Conservation (phyloP, 2,888 invertebrate genomes). For the Alcis repandata region DNA sequence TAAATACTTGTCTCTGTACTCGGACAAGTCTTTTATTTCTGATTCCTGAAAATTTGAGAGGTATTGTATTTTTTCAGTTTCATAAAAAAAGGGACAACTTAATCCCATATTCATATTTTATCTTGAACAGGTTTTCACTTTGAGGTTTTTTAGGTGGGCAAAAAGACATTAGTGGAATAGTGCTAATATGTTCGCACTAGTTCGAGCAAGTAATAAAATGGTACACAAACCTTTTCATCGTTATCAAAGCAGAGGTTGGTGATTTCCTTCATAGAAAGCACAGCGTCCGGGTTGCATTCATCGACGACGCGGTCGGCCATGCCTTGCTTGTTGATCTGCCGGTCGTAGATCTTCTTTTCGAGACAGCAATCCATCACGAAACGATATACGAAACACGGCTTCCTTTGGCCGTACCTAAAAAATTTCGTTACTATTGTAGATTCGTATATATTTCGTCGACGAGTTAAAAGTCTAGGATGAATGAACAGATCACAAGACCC, state of each 20-base stretch:
- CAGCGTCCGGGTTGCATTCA: slow-evolving; percentile 98
- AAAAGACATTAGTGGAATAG: not conserved
- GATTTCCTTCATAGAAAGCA: slow-evolving; percentile 95
- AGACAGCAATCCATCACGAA: slow-evolving; percentile 98
- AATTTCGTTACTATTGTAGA: slow-evolving; percentile 16
- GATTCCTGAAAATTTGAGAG: slow-evolving; percentile 84
- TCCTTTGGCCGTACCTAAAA: slow-evolving; percentile 96
- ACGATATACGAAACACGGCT: slow-evolving; percentile 97
- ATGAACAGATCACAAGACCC: no score
- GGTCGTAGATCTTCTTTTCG: slow-evolving; percentile 99
- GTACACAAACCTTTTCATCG: slow-evolving; percentile 87
- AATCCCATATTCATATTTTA: no score
- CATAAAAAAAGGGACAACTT: not conserved
- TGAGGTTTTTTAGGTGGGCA: not conserved
- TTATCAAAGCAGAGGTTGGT: slow-evolving; percentile 96
- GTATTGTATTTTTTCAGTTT: not conserved
- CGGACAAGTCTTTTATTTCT: slow-evolving; percentile 91
- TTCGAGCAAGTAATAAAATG: not conserved
- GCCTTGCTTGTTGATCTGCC: slow-evolving; percentile 99
- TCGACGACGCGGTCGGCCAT: slow-evolving; percentile 99
- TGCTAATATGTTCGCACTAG: not conserved
- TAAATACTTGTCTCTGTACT: slow-evolving; percentile 90
- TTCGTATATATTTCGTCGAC: not conserved
- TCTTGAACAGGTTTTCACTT: no score
- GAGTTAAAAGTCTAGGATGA: not conserved